A percentile compares a stretch with the other conserved stretches of the same genome.
These are phyloP conservation scores for Drosophila monieri DNA, from an alignment of 2,888 invertebrate species.

Conservation along the genomic window DNA sequence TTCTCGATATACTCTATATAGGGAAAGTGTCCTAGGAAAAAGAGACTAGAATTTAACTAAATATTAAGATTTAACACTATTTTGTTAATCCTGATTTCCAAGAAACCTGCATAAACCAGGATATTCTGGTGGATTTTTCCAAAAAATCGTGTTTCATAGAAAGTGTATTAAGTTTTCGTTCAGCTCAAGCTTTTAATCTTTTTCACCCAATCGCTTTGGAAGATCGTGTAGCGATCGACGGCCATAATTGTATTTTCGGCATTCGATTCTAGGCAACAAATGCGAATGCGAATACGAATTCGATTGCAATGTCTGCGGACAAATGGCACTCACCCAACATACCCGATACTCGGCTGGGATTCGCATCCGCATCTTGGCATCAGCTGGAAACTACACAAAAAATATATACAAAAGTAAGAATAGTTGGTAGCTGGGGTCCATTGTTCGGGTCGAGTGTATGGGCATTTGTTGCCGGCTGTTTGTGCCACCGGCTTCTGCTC, in stretches of 20 bases:
- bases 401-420: neutral
- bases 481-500: conserved; percentile 51
- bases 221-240: conserved; percentile 68
- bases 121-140: no score
- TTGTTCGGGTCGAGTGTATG: conserved; percentile 38
- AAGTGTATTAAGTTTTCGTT: conserved; percentile 8
- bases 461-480: conserved; percentile 30
- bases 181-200: neutral
- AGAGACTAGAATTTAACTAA: neutral
- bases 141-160: neutral
- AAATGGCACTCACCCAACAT: conserved; percentile 63
- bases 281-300: conserved; percentile 43
- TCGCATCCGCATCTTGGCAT: conserved; percentile 30
- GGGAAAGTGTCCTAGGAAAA: neutral
- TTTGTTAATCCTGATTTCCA: no score
- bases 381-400: conserved; percentile 13
- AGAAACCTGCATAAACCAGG: no score
- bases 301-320: conserved; percentile 45
- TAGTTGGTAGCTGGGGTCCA: conserved; percentile 23
- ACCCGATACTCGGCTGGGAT: conserved; percentile 9
- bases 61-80: no score
- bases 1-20: conserved; percentile 30
- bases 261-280: conserved; percentile 53
- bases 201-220: neutral
- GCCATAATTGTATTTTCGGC: conserved; percentile 75